Percentiles rank a stretch among this genome's conserved stretches.
Conservation (phyloP, 2,797 vertebrate genomes). For the Cossypha niveicapilla region DNA sequence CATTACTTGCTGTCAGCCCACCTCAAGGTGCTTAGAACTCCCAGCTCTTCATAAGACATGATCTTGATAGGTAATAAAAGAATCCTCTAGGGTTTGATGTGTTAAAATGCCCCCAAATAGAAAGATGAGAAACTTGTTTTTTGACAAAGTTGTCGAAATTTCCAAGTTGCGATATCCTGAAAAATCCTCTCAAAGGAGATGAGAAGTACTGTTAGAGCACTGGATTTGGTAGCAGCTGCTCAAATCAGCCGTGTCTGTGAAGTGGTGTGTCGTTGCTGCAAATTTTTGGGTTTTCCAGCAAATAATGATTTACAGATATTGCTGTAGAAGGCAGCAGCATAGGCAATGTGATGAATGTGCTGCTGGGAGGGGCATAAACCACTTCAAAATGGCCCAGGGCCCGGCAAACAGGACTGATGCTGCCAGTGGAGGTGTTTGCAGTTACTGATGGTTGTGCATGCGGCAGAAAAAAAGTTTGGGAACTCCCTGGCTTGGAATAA, state of each 20-base stretch:
- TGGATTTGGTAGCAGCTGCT: background rate
- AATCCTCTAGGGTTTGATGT: background rate
- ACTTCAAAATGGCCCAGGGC: background rate
- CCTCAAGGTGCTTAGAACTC: background rate
- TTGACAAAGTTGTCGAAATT: background rate
- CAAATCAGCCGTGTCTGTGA: background rate
- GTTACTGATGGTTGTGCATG: background rate
- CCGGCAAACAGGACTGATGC: background rate
- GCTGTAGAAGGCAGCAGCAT: background rate
- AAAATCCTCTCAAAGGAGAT: background rate
- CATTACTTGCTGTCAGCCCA: background rate
- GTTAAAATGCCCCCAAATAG: background rate
- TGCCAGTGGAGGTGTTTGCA: background rate
- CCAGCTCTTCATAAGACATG: rapidly evolving
- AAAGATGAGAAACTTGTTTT: background rate
- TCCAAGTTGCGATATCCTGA: background rate
- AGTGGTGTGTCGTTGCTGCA: background rate
- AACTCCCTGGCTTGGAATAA: slow-evolving; percentile 18
- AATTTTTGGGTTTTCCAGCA: background rate
- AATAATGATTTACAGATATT: background rate
- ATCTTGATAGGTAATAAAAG: background rate
- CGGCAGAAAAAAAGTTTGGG: background rate
- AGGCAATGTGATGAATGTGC: background rate
- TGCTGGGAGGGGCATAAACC: background rate
- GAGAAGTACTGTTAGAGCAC: background rate